Evolutionary conservation across 2,113 vertebrate genomes (phyloP).

Genomic region (Empidonax alnorum): DNA sequence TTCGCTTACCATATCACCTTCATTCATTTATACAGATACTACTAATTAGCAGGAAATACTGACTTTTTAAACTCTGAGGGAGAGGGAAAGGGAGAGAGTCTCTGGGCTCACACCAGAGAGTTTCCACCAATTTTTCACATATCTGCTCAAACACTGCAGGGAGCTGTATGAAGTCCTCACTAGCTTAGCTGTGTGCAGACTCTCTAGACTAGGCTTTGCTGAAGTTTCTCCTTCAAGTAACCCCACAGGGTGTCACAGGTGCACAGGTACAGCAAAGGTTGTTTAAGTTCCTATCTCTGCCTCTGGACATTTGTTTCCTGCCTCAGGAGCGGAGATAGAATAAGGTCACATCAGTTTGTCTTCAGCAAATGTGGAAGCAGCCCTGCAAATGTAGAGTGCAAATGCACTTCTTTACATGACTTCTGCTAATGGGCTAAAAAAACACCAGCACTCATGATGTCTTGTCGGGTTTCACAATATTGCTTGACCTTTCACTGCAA

Average conservation of each 20-base stretch:
- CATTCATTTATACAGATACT: neutral
- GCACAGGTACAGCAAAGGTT: neutral
- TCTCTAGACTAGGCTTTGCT: neutral
- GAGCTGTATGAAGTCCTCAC: neutral
- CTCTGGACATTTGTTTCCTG: neutral
- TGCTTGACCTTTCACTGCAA: neutral
- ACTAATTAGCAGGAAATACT: neutral
- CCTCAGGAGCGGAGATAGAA: neutral
- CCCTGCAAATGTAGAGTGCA: neutral
- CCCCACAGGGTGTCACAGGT: neutral
- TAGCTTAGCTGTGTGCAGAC: neutral
- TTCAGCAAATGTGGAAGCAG: neutral
- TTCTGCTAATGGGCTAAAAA: neutral
- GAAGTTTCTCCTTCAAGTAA: neutral
- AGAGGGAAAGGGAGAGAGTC: neutral
- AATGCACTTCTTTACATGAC: neutral
- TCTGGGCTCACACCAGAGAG: neutral
- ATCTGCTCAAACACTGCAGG: neutral
- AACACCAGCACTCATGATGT: accelerated
- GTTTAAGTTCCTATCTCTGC: neutral
- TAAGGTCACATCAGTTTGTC: neutral
- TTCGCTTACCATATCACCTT: neutral
- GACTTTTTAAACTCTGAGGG: neutral
- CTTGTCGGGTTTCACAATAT: neutral
- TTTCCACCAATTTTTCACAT: neutral